Conservation (phyloP, 2,888 invertebrate species). For the Drosophila demipolita region DNA sequence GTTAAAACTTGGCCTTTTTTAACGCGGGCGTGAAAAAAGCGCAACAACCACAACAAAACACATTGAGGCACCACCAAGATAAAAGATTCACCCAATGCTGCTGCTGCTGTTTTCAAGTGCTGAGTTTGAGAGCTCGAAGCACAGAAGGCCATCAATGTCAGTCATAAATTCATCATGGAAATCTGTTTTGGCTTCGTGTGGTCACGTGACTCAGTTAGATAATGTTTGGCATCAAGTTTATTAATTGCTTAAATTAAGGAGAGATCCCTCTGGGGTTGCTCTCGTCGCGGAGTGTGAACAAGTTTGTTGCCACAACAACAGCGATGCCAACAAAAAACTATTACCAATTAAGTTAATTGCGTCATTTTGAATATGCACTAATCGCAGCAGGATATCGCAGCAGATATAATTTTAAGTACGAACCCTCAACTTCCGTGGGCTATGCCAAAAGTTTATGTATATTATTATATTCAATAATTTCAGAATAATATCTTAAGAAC, state of each 20-base stretch:
- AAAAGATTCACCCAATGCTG: slow-evolving; percentile 39
- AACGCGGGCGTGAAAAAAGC: slow-evolving; percentile 76
- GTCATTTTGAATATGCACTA: slow-evolving; percentile 62
- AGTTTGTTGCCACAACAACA: slow-evolving; percentile 55
- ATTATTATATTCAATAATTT: not conserved
- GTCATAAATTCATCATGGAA: slow-evolving; percentile 81
- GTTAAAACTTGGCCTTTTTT: slow-evolving; percentile 46
- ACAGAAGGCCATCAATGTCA: slow-evolving; percentile 73
- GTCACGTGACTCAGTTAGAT: slow-evolving; percentile 79
- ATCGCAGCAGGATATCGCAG: slow-evolving; percentile 62
- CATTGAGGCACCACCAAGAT: slow-evolving; percentile 4
- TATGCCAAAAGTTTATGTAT: slow-evolving; percentile 2
- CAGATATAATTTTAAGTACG: slow-evolving; percentile 5
- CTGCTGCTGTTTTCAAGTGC: slow-evolving; percentile 64
- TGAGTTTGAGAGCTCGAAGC: slow-evolving; percentile 15
- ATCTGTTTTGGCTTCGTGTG: slow-evolving; percentile 77
- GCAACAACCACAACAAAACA: slow-evolving; percentile 59
- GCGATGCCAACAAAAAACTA: slow-evolving; percentile 60
- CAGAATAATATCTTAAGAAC: not conserved
- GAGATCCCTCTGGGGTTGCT: slow-evolving; percentile 47
- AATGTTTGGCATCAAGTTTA: slow-evolving; percentile 71
- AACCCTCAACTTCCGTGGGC: slow-evolving; percentile 24
- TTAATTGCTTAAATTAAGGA: slow-evolving; percentile 77
- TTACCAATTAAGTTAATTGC: slow-evolving; percentile 77
- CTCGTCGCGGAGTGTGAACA: slow-evolving; percentile 29